Evolutionary conservation across 2,797 vertebrate genomes (phyloP).

Genomic region (Tinamus major): DNA sequence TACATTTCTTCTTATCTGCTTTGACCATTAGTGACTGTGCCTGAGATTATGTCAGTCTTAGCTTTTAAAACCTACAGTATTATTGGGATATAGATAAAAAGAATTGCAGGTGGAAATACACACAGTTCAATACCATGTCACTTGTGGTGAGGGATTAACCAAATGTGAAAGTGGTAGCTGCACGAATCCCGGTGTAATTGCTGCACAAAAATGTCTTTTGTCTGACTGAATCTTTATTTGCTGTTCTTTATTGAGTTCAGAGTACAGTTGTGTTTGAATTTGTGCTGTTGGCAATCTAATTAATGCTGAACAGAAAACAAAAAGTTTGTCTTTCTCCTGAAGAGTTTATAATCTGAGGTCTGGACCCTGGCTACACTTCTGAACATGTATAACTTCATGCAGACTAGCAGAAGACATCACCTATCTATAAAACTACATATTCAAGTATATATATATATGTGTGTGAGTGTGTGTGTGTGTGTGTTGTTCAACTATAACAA

Average conservation of each 20-base stretch:
- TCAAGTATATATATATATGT: too few species aligned
- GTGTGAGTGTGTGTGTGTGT: too few species aligned
- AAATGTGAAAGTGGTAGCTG: background rate
- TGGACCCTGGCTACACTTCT: background rate
- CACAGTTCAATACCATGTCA: accelerated
- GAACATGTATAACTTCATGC: background rate
- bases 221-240: background rate
- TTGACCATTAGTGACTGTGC: accelerated
- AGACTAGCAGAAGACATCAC: background rate
- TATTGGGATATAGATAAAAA: background rate
- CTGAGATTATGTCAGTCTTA: background rate
- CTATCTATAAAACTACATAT: background rate
- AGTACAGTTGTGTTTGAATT: background rate
- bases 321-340: background rate
- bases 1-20: accelerated
- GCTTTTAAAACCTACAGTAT: background rate
- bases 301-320: background rate
- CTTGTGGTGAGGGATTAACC: background rate
- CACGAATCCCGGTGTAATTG: background rate
- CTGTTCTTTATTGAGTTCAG: background rate
- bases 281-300: background rate
- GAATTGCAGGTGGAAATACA: background rate
- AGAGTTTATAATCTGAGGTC: background rate
- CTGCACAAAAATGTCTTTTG: background rate
- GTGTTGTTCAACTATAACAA: background rate